Base-by-base conservation (phyloP, 2,113 vertebrate species). In the Calidris pygmaea region DNA sequence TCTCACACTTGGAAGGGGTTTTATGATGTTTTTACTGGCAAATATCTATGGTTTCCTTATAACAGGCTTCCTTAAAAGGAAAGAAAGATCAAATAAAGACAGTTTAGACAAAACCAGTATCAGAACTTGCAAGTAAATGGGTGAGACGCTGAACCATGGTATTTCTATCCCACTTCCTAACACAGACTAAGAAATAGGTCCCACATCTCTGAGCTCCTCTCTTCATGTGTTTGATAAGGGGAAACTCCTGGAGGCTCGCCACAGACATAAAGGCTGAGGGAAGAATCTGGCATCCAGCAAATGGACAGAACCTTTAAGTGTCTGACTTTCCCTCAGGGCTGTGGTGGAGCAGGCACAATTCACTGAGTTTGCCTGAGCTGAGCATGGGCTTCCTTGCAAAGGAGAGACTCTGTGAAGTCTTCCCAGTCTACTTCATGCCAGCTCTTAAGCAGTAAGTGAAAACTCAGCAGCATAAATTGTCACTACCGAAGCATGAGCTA, bases 351-450 rank as follows among this genome's bases (percentile, higher is more conserved):
- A 60, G 27, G 3, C 12, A 72, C 21, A 55, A 2, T 14, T 59
- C 35, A 6, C 10, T 35, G 18, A 30, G 45, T 19, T 23, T 74
- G 27, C 13, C 32, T 59, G 52, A 85, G 32, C 27, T 67, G 26
- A 73, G 8, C 37, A 29, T 32, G 7, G 41, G 2, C 19, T 68
- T 83, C 22, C n/a, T 80, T 43, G 35, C 18, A 5, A 59, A 53
- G 53, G 7, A 76, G 26, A 74, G 3, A 43, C 9, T 56, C 22
- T 70, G 48, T 27, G 70, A 90, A 82, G 6, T 48, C 27, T 29
- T 66, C 56, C 21, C n/a, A 2, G 0, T 23, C 55, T 67, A 15
- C 32, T 19, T 3, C 18, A 20, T 0, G 1, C 14, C 65, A 47
- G 45, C 23, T 37, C 32, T 71, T 71, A 35, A 63, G 19, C 10